Conservation (phyloP, 2,888 invertebrate genomes). For the Leptinotarsa juncta region DNA sequence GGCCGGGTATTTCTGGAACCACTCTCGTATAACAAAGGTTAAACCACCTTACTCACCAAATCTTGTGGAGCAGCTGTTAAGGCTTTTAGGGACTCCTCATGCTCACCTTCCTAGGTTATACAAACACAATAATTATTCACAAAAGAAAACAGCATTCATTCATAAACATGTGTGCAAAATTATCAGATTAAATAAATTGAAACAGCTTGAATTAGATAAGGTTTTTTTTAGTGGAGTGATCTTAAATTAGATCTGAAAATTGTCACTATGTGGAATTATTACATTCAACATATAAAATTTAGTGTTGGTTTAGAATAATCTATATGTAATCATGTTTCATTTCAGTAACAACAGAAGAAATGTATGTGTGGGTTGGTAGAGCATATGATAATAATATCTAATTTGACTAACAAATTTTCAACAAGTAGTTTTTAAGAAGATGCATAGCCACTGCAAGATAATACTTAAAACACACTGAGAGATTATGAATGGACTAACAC, state of each 20-base stretch:
- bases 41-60: constrained; percentile 56
- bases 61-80: constrained; percentile 64
- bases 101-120: constrained; percentile 64
- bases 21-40: background rate
- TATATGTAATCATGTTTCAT: too few species aligned
- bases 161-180: constrained; percentile 8
- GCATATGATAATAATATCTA: too few species aligned
- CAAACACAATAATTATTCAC: constrained; percentile 48
- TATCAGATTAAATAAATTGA: background rate
- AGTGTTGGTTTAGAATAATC: too few species aligned
- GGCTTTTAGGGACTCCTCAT: constrained; percentile 66
- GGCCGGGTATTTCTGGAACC: too few species aligned
- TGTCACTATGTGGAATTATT: background rate
- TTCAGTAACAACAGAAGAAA: too few species aligned
- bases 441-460: too few species aligned
- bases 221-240: background rate
- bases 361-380: too few species aligned
- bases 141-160: constrained; percentile 19
- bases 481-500: too few species aligned
- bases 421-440: too few species aligned
- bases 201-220: constrained; percentile 1
- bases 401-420: too few species aligned
- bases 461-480: too few species aligned
- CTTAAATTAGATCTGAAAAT: background rate
- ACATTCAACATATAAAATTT: background rate